Percentiles rank a stretch among this genome's conserved stretches.
Evolutionary conservation across 2,888 invertebrate genomes (phyloP).

Genomic region (Ashinkailepas kermadecensis): DNA sequence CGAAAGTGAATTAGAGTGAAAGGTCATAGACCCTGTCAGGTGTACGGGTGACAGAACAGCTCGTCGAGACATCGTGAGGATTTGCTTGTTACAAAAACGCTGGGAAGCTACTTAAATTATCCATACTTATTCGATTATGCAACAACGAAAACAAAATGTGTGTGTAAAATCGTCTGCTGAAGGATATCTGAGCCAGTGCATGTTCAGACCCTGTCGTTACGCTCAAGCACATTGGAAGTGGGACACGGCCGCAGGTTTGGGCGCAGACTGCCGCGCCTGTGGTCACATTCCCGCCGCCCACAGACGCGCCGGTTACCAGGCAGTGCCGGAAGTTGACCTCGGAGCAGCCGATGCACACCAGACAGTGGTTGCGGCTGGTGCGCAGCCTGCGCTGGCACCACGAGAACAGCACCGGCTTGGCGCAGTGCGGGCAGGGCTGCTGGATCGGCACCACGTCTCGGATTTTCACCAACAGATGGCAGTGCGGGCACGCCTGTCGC

Average conservation of each 20-base stretch:
- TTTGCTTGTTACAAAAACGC: too few relatives aligned
- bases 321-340: constrained; percentile 20
- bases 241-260: not conserved
- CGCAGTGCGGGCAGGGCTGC: constrained; percentile 10
- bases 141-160: not conserved
- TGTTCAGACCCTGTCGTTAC: too few relatives aligned
- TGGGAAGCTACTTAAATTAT: too few relatives aligned
- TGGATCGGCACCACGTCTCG: constrained; percentile 1
- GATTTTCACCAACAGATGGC: constrained; percentile 1
- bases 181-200: too few relatives aligned
- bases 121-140: not conserved
- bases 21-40: too few relatives aligned
- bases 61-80: too few relatives aligned
- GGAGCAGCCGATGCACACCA: constrained; percentile 18
- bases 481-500: constrained; percentile 6
- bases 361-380: constrained; percentile 11
- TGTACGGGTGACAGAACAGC: too few relatives aligned
- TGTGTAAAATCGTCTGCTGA: too few relatives aligned
- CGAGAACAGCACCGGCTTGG: not conserved
- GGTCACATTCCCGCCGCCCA: not conserved
- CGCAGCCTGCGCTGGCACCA: constrained; percentile 7
- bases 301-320: not conserved
- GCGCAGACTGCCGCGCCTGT: not conserved
- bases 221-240: too few relatives aligned
- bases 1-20: too few relatives aligned